Evolutionary conservation across 2,888 invertebrate genomes (phyloP).

Genomic region (Zygogramma bicolorata): DNA sequence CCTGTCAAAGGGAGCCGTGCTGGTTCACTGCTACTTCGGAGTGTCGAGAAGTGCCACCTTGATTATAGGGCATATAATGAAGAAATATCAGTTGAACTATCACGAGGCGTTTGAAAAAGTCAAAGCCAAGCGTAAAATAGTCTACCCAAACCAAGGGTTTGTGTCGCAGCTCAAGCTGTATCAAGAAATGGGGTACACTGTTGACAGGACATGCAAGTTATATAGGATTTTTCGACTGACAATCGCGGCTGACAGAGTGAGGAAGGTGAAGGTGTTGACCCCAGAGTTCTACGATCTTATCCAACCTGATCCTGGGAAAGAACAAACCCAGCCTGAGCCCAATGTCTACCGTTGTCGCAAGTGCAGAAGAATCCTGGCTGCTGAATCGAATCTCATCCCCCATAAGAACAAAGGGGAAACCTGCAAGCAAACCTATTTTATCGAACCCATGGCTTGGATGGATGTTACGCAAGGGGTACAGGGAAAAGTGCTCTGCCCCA

Average conservation of each 20-base stretch:
- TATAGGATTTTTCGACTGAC: constrained; percentile 82
- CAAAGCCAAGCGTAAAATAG: constrained; percentile 77
- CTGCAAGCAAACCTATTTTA: constrained; percentile 84
- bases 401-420: constrained; percentile 71
- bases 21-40: constrained; percentile 94
- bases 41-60: constrained; percentile 91
- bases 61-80: constrained; percentile 90
- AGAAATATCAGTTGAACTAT: constrained; percentile 80
- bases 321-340: constrained; percentile 80
- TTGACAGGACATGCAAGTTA: constrained; percentile 77
- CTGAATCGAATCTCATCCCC: constrained; percentile 81
- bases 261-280: constrained; percentile 87
- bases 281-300: constrained; percentile 82
- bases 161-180: constrained; percentile 83
- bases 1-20: constrained; percentile 72
- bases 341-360: constrained; percentile 86
- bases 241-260: constrained; percentile 84
- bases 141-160: constrained; percentile 87
- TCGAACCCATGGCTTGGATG: constrained; percentile 95
- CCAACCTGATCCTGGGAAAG: constrained; percentile 83
- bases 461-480: constrained; percentile 71
- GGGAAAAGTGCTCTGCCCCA: constrained; percentile 89
- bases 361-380: constrained; percentile 85
- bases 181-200: constrained; percentile 79
- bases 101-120: constrained; percentile 79